These are phyloP conservation scores for Philhelius pedissequus DNA, from an alignment of 2,888 invertebrate species.

Conservation along the genomic window DNA sequence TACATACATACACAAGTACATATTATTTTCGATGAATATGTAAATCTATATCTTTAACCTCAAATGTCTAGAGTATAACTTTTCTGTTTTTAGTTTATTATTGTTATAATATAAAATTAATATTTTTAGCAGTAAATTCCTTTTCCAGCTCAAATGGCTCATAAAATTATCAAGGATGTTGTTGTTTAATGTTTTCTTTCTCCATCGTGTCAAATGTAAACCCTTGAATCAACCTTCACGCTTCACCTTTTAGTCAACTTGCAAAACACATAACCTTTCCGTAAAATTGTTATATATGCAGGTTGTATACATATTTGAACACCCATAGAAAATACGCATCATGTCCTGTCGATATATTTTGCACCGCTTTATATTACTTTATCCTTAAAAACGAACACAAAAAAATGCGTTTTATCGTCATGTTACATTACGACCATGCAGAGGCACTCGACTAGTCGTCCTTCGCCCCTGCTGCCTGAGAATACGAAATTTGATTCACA, in stretches of 20 bases:
- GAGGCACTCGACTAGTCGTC: not conserved
- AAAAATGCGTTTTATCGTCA: not conserved
- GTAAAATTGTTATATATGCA: not conserved
- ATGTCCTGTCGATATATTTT: not conserved
- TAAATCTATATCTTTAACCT: too few species aligned
- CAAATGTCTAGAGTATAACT: too few species aligned
- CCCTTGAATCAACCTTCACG: constrained; percentile 4
- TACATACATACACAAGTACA: too few species aligned
- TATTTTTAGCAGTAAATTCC: not conserved
- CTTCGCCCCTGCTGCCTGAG: not conserved
- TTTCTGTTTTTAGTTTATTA: too few species aligned
- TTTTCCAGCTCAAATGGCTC: not conserved
- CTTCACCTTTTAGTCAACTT: constrained; percentile 2
- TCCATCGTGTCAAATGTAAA: not conserved
- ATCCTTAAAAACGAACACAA: too few species aligned
- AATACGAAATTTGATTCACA: constrained; percentile 25
- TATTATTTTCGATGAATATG: too few species aligned
- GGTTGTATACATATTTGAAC: too few species aligned
- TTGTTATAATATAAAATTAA: not conserved
- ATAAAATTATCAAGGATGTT: not conserved
- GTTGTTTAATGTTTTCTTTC: not conserved
- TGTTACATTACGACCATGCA: not conserved
- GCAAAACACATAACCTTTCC: not conserved
- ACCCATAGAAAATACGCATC: not conserved
- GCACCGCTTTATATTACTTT: not conserved